Evolutionary conservation across 2,797 vertebrate genomes (phyloP), one percentile per base, ranked within the genome.

Genomic region (Clarias laeviceps): DNA sequence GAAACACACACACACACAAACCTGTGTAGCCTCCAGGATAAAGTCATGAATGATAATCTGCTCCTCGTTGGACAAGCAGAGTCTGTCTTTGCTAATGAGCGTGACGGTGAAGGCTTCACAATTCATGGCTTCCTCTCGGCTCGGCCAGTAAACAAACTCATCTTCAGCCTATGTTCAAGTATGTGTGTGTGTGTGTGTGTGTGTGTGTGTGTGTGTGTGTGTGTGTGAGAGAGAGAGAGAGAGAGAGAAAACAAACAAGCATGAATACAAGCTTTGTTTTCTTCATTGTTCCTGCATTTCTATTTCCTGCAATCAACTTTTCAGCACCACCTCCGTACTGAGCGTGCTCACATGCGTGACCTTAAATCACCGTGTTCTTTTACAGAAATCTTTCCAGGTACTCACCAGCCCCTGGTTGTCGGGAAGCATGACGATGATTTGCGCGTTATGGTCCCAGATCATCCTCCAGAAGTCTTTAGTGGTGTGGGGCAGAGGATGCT

Each of bases 381-480:
- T 45, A n/a, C 24, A 17, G 17, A 78, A 24, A 45, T 4, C 56
- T 17, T 64, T 56, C 6, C 57, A 32, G 29, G 70, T 12, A 94
- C 96, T 92, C 92, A 98, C 97, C 95, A 97, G 94, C 90, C 96
- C 96, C 88, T 97, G 96, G 94, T 96, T 97, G 92, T 97, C 97
- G 0, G 97, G 97, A 93, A 98, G 93, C 97, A 98, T 98, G 93
- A 98, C 96, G 57, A 98, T 98, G 92, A 97, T 97, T 94, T 98
- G 97, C 74, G 97, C 97, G 0, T 98, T 99, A 90, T 98, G 97
- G 93, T 99, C 97, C 97, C 97, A 98, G 90, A 98, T 98, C 97
- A 98, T 98, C 91, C 97, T 92, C 97, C 97, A 99, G 94, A 98
- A 98, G 89, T 98, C 97, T 93, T 97, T 98, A 87, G 96, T 99